These are phyloP conservation scores for Halyomorpha halys DNA, from an alignment of 1,140 invertebrate genomes.

Conservation along the genomic window DNA sequence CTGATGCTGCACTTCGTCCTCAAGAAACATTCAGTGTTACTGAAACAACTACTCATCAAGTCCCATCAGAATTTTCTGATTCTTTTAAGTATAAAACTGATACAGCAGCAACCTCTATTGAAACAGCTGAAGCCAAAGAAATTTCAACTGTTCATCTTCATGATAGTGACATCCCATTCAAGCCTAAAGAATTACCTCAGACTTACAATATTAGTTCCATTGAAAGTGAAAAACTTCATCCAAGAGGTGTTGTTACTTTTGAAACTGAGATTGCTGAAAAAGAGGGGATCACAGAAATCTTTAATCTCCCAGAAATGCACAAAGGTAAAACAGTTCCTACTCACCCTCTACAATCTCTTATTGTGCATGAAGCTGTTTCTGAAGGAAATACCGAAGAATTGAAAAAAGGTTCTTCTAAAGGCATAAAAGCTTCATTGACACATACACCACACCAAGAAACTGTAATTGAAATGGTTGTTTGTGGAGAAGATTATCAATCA, in stretches of 20 bases:
- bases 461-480: conserved; percentile 41
- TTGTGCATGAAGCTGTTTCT: conserved; percentile 47
- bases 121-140: conserved; percentile 46
- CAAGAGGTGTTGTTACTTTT: conserved; percentile 41
- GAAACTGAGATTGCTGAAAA: conserved; percentile 45
- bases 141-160: conserved; percentile 43
- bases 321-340: conserved; percentile 42
- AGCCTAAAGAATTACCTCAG: conserved; percentile 35
- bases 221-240: conserved; percentile 36
- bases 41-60: conserved; percentile 44
- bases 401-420: conserved; percentile 34
- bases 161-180: conserved; percentile 42
- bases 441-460: conserved; percentile 43
- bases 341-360: conserved; percentile 44
- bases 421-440: conserved; percentile 39
- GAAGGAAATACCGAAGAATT: conserved; percentile 41
- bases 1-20: conserved; percentile 41
- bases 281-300: conserved; percentile 42
- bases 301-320: conserved; percentile 44
- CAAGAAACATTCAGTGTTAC: conserved; percentile 45
- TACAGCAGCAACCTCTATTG: conserved; percentile 38
- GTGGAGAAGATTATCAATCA: conserved; percentile 38
- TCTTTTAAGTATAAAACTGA: conserved; percentile 44
- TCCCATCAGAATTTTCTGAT: conserved; percentile 42
- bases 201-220: conserved; percentile 32